Conservation (phyloP, 1,140 invertebrate genomes). For the Cephus cinctus region DNA sequence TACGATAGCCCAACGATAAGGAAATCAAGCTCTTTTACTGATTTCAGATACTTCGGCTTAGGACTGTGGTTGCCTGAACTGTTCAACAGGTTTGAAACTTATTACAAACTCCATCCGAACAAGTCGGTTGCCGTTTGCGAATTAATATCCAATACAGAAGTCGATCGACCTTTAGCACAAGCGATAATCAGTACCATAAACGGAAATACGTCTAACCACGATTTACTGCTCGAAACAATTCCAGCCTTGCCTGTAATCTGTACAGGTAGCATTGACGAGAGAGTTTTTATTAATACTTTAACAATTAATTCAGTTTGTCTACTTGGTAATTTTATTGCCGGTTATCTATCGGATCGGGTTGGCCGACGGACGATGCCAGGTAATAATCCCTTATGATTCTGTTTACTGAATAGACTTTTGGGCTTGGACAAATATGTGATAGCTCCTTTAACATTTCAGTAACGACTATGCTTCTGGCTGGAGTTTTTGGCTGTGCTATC, state of each 20-base stretch:
- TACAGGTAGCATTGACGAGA: conserved; percentile 32
- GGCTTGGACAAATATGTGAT: no score
- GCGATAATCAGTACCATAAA: neutral
- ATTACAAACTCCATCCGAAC: conserved; percentile 52
- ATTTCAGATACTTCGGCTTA: conserved; percentile 65
- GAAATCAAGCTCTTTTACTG: conserved; percentile 14
- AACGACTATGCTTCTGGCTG: conserved; percentile 54
- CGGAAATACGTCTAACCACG: neutral
- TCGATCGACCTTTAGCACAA: neutral
- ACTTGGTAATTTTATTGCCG: conserved; percentile 49
- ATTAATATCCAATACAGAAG: conserved; percentile 36
- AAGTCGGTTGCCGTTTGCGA: conserved; percentile 53
- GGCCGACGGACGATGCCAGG: conserved; percentile 36
- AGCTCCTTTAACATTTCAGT: conserved; percentile 35
- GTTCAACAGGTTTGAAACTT: conserved; percentile 59
- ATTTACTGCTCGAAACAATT: neutral
- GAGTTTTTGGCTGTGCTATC: conserved; percentile 48
- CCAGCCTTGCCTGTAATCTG: conserved; percentile 8
- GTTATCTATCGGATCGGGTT: conserved; percentile 41
- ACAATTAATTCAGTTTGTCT: conserved; percentile 53
- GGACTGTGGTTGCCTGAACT: conserved; percentile 72
- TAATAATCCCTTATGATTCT: no score
- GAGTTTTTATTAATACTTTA: conserved; percentile 54
- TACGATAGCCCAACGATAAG: no score
- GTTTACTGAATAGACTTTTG: no score